Evolutionary conservation across 1,140 invertebrate genomes (phyloP), one percentile per base, ranked within the genome.

Genomic region (Papilio polytes): DNA sequence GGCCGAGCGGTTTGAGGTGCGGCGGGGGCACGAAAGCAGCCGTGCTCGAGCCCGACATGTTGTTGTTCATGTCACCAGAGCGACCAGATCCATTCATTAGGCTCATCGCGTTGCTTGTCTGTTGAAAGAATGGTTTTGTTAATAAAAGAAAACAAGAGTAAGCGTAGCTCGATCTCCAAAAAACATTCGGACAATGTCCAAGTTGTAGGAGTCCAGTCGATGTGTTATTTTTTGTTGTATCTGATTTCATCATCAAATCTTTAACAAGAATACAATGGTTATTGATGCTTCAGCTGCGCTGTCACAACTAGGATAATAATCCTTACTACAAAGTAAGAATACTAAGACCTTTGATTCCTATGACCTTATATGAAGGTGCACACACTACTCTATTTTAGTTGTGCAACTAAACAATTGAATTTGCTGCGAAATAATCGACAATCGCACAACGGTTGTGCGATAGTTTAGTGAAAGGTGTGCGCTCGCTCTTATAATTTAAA

Each of bases 21-120:
- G 92, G 88, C 20, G 92, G 90, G 3, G 90, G 83, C 15, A 86
- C 88, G 85, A 94, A 94, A 13, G 92, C 82, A 15, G 92, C 92
- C n/a, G 93, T 88, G 7, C 91, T 91, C 6, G 91, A 92, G 79
- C 94, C 92, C 10, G 95, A 95, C 95, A 95, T 95, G 86, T 95
- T 95, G 90, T 95, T 95, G 89, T 95, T 95, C 63, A 95, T 87
- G 84, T 95, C 95, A 4, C 95, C 95, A 9, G 94, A 87, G 18
- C 93, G 94, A 79, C 89, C 87, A 0, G 93, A 91, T n/a, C 94
- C 94, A 83, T 95, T 95, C 93, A 95, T 95, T 83, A 95, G 86
- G 46, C 89, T 86, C 88, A 95, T 93, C 20, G 91, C 92, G 84
- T 90, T 92, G 86, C 88, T 95, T 10, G 91, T 90, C 93, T 95